These are phyloP conservation scores for Helicolenus hilgendorfi DNA, from an alignment of 2,797 vertebrate genomes.

Conservation along the genomic window DNA sequence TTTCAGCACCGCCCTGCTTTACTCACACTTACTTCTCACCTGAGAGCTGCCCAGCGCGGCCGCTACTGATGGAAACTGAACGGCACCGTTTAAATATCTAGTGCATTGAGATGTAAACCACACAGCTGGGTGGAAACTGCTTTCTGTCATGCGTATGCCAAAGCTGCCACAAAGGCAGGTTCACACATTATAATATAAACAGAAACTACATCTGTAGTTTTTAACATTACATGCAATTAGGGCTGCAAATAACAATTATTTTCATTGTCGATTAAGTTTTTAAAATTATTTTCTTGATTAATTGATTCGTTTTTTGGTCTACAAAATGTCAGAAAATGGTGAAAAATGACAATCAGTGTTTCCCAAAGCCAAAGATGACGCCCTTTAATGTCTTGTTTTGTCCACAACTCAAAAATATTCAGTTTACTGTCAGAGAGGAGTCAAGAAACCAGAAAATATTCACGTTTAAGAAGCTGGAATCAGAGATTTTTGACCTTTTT, in stretches of 20 bases:
- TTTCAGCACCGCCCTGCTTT: slow-evolving; percentile 12
- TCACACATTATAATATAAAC: too few species aligned
- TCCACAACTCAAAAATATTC: too few species aligned
- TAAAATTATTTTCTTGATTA: fast-evolving
- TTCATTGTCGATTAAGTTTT: too few species aligned
- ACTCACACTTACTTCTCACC: slow-evolving; percentile 32
- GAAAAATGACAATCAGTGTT: too few species aligned
- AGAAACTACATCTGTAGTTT: background rate
- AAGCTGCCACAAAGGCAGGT: background rate
- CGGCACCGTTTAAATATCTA: background rate
- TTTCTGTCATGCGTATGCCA: background rate
- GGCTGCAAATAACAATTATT: too few species aligned
- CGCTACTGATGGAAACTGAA: background rate
- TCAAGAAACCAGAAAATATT: too few species aligned
- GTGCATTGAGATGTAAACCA: background rate
- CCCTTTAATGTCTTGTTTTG: too few species aligned
- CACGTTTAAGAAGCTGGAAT: too few species aligned
- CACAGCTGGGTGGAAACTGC: background rate
- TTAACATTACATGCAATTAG: background rate
- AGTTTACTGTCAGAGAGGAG: too few species aligned
- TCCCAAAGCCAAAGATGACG: fast-evolving
- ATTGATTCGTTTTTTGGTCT: fast-evolving
- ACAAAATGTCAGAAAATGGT: too few species aligned
- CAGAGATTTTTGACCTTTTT: fast-evolving
- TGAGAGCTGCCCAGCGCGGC: background rate